phyloP scores from a whole-genome alignment of 2,113 vertebrate genomes.

The Protobothrops flavoviridis region DNA sequence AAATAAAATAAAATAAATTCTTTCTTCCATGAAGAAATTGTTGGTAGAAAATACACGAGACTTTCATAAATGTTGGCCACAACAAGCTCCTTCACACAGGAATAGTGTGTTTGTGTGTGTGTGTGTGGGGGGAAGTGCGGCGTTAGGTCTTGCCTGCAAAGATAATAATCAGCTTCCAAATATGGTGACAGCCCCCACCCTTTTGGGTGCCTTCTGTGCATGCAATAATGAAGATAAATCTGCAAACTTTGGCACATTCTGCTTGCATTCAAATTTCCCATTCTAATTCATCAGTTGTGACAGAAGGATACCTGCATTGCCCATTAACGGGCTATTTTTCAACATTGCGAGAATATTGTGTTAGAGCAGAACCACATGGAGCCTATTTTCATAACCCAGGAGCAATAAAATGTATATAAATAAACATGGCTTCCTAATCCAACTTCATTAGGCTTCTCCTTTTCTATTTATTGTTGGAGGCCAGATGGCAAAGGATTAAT shows the following conservation, averaged over 20 bases:
- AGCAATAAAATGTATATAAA: slow-evolving; percentile 51
- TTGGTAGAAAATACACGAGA: background rate
- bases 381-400: slow-evolving; percentile 18
- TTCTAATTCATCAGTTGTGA: slow-evolving; percentile 26
- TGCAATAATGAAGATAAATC: slow-evolving; percentile 18
- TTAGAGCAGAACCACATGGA: slow-evolving; percentile 4
- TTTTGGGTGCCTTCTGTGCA: background rate
- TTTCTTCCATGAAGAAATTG: background rate
- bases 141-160: background rate
- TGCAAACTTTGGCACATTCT: background rate
- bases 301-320: slow-evolving; percentile 26
- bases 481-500: slow-evolving; percentile 54
- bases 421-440: slow-evolving; percentile 56
- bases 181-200: no score
- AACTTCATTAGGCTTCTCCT: slow-evolving; percentile 6
- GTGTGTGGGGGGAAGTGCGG: background rate
- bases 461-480: slow-evolving; percentile 41
- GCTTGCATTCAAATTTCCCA: slow-evolving; percentile 8
- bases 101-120: background rate
- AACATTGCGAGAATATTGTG: slow-evolving; percentile 24
- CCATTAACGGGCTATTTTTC: background rate
- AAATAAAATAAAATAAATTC: no score
- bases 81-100: background rate
- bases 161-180: slow-evolving; percentile 11
- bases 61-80: slow-evolving; percentile 3